Evolutionary conservation across 2,797 vertebrate species (phyloP), one percentile per base, ranked within the genome.

Genomic region (Glyptemys insculpta): DNA sequence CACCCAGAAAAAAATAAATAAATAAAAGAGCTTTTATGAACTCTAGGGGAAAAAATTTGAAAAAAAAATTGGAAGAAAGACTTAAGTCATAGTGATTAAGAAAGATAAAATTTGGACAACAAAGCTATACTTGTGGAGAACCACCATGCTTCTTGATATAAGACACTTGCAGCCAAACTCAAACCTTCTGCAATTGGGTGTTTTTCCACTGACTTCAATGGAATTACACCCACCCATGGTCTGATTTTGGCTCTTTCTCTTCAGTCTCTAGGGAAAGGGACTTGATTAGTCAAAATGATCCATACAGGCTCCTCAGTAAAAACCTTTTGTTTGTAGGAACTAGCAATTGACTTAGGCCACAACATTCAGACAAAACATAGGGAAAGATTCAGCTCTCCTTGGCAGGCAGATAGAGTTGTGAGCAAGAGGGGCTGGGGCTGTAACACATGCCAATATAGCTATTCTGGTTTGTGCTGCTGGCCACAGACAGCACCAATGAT

Each of bases 151-250:
- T 52, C 56, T 83, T 62, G 27, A 94, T 85, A 85, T 37, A 50
- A 9, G 5, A 37, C n/a, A 29, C 56, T 83, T 83, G n/a, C 49
- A 27, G 72, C 31, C 44, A 92, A 88, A 88, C 85, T 74, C 41
- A 29, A 37, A 76, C 41, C 12, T 85, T 5, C 12, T 3, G 1
- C n/a, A 88, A 85, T 81, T 41, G 11, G 31, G 37, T 88, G 3
- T 49, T 88, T 93, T 94, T 72, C 23, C 31, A 2, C 19, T 53
- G 76, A 34, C 5, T 93, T 96, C 85, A 89, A 76, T 93, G 90
- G 52, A 62, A 68, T 10, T 85, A 93, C 65, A 68, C 29, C 15
- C 74, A 92, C 44, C 8, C 29, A 79, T 74, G 49, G 37, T 68
- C 86, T 83, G 49, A 21, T 83, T 74, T 47, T 87, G 37, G 14